Percentiles rank a stretch among this genome's conserved stretches.
Evolutionary conservation across 2,888 invertebrate genomes (phyloP).

Genomic region (Agonopterix heracliana): DNA sequence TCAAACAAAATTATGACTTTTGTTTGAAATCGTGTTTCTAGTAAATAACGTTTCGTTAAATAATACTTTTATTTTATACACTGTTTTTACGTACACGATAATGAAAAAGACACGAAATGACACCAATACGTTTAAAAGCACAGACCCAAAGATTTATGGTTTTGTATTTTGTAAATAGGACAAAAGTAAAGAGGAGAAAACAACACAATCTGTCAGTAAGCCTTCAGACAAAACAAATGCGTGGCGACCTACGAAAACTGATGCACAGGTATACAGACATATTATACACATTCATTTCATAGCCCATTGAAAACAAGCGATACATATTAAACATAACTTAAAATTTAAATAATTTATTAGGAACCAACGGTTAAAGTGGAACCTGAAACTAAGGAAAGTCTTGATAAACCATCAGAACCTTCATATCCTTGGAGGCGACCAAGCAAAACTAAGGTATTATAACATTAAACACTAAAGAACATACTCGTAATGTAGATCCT

Average conservation of each 20-base stretch:
- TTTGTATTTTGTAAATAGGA: constrained; percentile 62
- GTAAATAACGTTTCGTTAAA: constrained; percentile 40
- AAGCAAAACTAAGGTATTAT: constrained; percentile 43
- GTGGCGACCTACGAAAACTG: constrained; percentile 64
- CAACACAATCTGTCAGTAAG: constrained; percentile 48
- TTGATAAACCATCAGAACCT: constrained; percentile 27
- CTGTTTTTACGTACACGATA: background rate
- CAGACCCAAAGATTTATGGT: constrained; percentile 14
- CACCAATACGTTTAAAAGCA: constrained; percentile 1
- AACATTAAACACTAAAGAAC: background rate
- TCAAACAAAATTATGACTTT: constrained; percentile 27
- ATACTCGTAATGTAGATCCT: background rate
- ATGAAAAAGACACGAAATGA: background rate
- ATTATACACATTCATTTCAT: constrained; percentile 17
- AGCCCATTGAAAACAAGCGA: no score
- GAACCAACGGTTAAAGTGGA: constrained; percentile 37
- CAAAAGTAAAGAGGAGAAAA: constrained; percentile 41
- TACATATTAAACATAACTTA: background rate
- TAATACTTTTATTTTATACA: constrained; percentile 8
- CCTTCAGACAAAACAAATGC: constrained; percentile 56
- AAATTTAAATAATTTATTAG: constrained; percentile 24
- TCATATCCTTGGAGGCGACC: constrained; percentile 26
- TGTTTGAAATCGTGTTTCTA: constrained; percentile 37
- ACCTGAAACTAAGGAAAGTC: constrained; percentile 42
- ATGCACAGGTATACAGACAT: constrained; percentile 42